A percentile compares a stretch with the other conserved stretches of the same genome.
These are phyloP conservation scores for Fragariocoptes setiger DNA, from an alignment of 1,140 invertebrate genomes.

Conservation along the genomic window DNA sequence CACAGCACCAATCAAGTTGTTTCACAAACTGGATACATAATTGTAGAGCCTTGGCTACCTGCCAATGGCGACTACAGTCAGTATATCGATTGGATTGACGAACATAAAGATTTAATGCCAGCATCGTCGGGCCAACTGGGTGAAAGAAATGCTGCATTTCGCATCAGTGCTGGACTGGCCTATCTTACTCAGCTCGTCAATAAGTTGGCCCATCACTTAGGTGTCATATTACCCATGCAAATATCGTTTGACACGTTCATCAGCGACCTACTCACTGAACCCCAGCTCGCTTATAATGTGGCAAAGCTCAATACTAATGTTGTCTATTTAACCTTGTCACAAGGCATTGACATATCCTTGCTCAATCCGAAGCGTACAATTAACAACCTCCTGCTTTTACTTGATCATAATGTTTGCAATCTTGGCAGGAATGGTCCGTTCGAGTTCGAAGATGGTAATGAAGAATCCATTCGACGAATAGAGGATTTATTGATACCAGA, in stretches of 20 bases:
- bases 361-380: constrained; percentile 34
- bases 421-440: constrained; percentile 21
- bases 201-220: constrained; percentile 38
- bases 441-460: neutral
- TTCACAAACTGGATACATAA: constrained; percentile 29
- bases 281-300: constrained; percentile 36
- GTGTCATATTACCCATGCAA: constrained; percentile 36
- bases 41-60: constrained; percentile 37
- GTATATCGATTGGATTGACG: constrained; percentile 33
- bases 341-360: constrained; percentile 29
- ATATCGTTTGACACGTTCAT: constrained; percentile 31
- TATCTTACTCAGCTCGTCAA: constrained; percentile 48
- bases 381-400: constrained; percentile 33
- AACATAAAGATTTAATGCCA: neutral
- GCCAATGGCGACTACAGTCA: constrained; percentile 40
- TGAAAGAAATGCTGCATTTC: constrained; percentile 30
- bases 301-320: constrained; percentile 45
- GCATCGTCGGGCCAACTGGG: constrained; percentile 16
- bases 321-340: constrained; percentile 41
- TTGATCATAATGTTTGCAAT: constrained; percentile 29
- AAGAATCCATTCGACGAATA: neutral
- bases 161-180: constrained; percentile 38
- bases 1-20: neutral
- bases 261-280: constrained; percentile 23
- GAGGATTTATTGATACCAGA: neutral